phyloP scores from a whole-genome alignment of 37 sponge, comb jelly and placozoan species.

The Aphrocallistes beatrix region DNA sequence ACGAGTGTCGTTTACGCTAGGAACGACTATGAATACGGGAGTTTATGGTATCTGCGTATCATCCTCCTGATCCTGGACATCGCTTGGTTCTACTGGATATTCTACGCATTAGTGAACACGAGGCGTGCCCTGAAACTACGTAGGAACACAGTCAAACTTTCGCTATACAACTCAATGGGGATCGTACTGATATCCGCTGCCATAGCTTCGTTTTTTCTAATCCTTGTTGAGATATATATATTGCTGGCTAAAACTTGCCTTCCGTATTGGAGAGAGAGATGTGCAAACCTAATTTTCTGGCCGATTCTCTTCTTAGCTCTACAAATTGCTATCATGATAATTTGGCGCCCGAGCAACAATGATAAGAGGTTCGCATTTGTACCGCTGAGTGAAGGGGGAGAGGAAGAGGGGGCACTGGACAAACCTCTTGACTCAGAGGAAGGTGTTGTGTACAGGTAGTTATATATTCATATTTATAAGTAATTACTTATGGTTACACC shows the following conservation, averaged over 20 bases:
- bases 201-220: constrained; percentile 17
- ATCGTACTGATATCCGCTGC: constrained; percentile 54
- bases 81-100: constrained; percentile 27
- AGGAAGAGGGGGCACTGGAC: constrained; percentile 9
- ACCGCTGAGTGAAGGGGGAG: neutral
- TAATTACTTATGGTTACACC: too few species aligned
- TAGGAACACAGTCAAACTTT: constrained; percentile 52
- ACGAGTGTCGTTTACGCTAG: neutral
- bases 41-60: constrained; percentile 9
- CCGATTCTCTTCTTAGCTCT: constrained; percentile 58
- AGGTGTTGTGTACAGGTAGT: neutral
- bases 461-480: too few species aligned
- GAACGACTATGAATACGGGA: neutral
- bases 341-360: constrained; percentile 74
- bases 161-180: constrained; percentile 64
- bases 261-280: neutral
- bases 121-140: constrained; percentile 44
- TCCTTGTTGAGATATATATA: neutral
- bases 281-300: constrained; percentile 46
- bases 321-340: constrained; percentile 58
- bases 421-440: neutral
- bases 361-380: constrained; percentile 29
- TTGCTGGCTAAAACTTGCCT: neutral
- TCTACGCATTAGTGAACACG: constrained; percentile 45
- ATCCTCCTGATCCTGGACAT: constrained; percentile 5